Evolutionary conservation across 1,140 invertebrate genomes (phyloP).

Genomic region (Trachymyrmex septentrionalis): DNA sequence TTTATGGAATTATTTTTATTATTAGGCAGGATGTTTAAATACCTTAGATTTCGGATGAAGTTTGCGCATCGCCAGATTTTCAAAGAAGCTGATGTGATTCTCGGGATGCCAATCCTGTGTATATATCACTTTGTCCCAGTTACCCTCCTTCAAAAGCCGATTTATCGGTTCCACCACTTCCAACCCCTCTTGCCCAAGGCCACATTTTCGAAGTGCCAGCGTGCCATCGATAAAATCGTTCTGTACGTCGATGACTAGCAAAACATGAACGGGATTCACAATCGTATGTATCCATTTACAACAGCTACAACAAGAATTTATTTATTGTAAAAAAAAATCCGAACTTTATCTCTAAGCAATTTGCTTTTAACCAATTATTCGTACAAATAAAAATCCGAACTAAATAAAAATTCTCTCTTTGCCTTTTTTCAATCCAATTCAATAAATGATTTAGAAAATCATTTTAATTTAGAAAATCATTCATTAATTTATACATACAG

Average conservation of each 20-base stretch:
- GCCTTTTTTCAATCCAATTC: no score
- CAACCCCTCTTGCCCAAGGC: conserved; percentile 89
- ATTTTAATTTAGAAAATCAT: no score
- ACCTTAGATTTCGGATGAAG: conserved; percentile 85
- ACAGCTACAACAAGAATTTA: conserved; percentile 73
- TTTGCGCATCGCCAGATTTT: conserved; percentile 88
- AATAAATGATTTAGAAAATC: no score
- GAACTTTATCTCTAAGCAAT: background rate
- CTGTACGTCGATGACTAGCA: conserved; percentile 93
- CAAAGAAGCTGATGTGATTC: conserved; percentile 93
- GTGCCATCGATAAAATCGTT: conserved; percentile 94
- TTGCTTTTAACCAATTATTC: background rate
- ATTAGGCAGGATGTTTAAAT: conserved; percentile 9
- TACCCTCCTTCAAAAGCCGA: conserved; percentile 88
- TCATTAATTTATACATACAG: no score
- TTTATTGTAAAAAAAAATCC: conserved; percentile 4
- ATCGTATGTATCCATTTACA: conserved; percentile 77
- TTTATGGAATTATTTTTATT: background rate
- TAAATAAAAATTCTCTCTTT: background rate
- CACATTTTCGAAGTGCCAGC: conserved; percentile 90
- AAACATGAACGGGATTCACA: conserved; percentile 87
- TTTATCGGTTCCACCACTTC: conserved; percentile 91
- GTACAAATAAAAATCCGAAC: background rate
- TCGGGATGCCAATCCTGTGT: conserved; percentile 94
- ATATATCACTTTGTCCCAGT: conserved; percentile 92